Base-by-base conservation (phyloP, 2,113 vertebrate genomes). In the Epinephelus fuscoguttatus region DNA sequence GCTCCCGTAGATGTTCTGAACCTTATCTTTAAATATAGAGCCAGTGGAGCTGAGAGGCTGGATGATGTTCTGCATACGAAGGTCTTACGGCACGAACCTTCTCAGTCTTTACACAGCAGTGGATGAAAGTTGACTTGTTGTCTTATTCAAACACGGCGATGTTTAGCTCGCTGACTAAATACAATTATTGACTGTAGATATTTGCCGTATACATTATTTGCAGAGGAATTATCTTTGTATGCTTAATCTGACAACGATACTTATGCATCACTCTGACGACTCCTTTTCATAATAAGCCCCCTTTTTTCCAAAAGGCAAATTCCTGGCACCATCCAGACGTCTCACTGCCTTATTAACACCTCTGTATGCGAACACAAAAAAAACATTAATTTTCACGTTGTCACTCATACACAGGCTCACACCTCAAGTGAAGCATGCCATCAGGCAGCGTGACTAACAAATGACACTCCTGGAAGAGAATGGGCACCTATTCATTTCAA, bases 391-490 rank as follows among this genome's bases (percentile, higher is more conserved):
- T 93, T 88, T 89, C 84, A 88, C 61, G 53, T 80, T 89, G 90
- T 92, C 88, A 78, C 84, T 92, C 89, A 88, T 49, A 66, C 66
- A 45, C 84, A 57, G 67, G 47, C 70, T 85, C 70, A 70, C 88
- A 80, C 78, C 66, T 87, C 78, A 69, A 78, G 55, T 82, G 85
- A 75, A 88, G 80, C 87, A 76, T 76, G 84, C 62, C 81, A 75
- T 89, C 80, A 83, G 70, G 70, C 80, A 86, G 86, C n/a, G 53
- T 84, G 85, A 92, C 84, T 84, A 90, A 88, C 25, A 82, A 88
- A 90, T 80, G 86, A 88, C 90, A 84, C 69, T 85, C 83, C 61
- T 61, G 75, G 57, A 79, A 74, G 78, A 84, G 84, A 88, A 86
- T 69, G 77, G 83, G 80, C 80, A 78, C 62, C 80, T 87, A 85